phyloP scores from a whole-genome alignment of 2,888 invertebrate genomes.

The Agrochola macilenta region DNA sequence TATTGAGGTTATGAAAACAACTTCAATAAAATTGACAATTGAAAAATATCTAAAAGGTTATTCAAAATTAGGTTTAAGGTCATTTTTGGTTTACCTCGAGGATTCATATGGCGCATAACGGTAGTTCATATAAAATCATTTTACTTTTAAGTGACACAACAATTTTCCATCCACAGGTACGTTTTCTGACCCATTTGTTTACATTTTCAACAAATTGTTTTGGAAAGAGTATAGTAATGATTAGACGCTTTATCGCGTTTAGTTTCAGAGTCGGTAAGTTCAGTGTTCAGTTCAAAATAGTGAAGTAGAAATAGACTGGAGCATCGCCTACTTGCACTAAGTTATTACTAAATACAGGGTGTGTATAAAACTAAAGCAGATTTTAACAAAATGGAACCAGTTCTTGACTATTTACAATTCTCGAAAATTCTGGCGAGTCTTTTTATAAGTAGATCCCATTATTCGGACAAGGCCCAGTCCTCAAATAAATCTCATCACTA shows the following conservation, averaged over 20 bases:
- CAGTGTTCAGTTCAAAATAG: constrained; percentile 24
- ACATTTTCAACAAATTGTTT: constrained; percentile 17
- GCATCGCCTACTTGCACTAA: constrained; percentile 57
- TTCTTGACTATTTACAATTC: background rate
- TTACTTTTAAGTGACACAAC: background rate
- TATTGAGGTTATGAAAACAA: background rate
- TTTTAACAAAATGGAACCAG: constrained; percentile 1
- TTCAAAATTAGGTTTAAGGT: background rate
- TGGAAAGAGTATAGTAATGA: constrained; percentile 1
- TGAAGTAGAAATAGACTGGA: constrained; percentile 50
- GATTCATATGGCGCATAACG: too few species aligned
- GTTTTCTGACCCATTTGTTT: background rate
- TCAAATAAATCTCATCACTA: background rate
- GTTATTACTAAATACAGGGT: constrained; percentile 58
- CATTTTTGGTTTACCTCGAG: too few species aligned
- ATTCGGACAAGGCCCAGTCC: too few species aligned
- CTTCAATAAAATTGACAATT: background rate
- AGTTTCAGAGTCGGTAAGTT: constrained; percentile 30
- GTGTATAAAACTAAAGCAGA: constrained; percentile 44
- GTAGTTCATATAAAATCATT: background rate
- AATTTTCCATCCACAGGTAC: background rate
- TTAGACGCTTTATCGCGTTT: background rate
- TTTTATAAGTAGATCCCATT: background rate
- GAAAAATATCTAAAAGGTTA: background rate
- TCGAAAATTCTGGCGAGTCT: background rate